A percentile compares a stretch with the other conserved stretches of the same genome.
Evolutionary conservation across 2,113 vertebrate genomes (phyloP).

Genomic region (Malaclemys terrapin): DNA sequence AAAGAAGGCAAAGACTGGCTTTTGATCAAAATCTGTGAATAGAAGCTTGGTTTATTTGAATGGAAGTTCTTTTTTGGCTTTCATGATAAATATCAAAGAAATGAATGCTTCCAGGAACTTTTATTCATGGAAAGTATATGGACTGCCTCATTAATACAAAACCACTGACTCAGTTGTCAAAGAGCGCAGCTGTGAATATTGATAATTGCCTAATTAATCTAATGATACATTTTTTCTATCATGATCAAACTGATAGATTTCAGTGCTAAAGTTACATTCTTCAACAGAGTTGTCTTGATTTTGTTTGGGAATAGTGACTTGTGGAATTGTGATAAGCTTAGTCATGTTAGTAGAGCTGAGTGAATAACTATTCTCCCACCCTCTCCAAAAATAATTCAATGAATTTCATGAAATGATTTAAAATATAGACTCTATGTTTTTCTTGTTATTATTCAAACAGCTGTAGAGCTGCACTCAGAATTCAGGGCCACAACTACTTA

Average conservation of each 20-base stretch:
- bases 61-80: conserved; percentile 38
- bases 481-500: no score
- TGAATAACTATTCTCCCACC: background rate
- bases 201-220: conserved; percentile 83
- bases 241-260: conserved; percentile 73
- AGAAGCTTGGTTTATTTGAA: conserved; percentile 34
- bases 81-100: conserved; percentile 68
- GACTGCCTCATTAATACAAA: conserved; percentile 70
- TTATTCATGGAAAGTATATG: conserved; percentile 64
- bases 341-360: conserved; percentile 1
- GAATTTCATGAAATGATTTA: background rate
- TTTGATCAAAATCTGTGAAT: conserved; percentile 55
- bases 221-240: conserved; percentile 77
- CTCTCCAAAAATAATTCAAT: background rate
- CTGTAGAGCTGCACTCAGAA: no score
- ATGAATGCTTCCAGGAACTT: conserved; percentile 65
- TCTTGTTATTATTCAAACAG: background rate
- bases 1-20: conserved; percentile 12
- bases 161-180: conserved; percentile 67
- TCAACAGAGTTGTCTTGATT: conserved; percentile 54
- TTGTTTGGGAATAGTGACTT: conserved; percentile 59
- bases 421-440: background rate
- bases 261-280: conserved; percentile 52
- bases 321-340: conserved; percentile 32
- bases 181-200: conserved; percentile 80